phyloP scores from a whole-genome alignment of 1,140 invertebrate genomes.

The Matsumurasca onukii region DNA sequence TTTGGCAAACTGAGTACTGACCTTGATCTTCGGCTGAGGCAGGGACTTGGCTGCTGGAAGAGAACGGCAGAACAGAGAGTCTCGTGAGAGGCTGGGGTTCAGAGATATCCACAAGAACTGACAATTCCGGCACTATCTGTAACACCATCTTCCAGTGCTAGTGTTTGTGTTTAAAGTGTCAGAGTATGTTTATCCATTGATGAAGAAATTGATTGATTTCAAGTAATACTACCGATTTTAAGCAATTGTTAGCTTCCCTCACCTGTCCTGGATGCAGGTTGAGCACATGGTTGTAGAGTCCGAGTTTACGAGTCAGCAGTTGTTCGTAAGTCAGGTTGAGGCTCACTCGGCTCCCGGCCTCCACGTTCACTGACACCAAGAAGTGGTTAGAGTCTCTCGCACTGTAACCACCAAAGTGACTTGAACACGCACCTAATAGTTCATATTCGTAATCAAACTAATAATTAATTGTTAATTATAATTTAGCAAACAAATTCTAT shows the following conservation, averaged over 20 bases:
- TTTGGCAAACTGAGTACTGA: not conserved
- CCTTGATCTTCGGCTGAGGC: not conserved
- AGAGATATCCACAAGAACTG: constrained; percentile 57
- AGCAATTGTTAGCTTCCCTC: too few species aligned
- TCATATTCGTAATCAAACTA: not conserved
- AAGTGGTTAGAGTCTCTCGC: constrained; percentile 66
- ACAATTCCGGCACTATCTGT: constrained; percentile 54
- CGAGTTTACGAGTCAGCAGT: constrained; percentile 56
- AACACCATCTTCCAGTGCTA: not conserved
- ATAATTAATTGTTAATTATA: not conserved
- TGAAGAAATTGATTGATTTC: too few species aligned
- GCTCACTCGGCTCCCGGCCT: constrained; percentile 54
- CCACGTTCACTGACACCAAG: constrained; percentile 61
- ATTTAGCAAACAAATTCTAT: not conserved
- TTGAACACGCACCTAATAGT: not conserved
- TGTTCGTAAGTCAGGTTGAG: constrained; percentile 69
- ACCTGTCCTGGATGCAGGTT: constrained; percentile 60
- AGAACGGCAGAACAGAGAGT: constrained; percentile 49
- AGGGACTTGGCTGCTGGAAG: not conserved
- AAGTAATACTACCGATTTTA: too few species aligned
- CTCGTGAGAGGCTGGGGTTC: constrained; percentile 57
- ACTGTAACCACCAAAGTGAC: constrained; percentile 43
- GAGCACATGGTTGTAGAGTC: constrained; percentile 60
- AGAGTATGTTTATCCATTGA: too few species aligned
- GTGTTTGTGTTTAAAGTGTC: too few species aligned